Base-by-base conservation (phyloP, 1,140 invertebrate genomes). In the Drosophila seguyi region DNA sequence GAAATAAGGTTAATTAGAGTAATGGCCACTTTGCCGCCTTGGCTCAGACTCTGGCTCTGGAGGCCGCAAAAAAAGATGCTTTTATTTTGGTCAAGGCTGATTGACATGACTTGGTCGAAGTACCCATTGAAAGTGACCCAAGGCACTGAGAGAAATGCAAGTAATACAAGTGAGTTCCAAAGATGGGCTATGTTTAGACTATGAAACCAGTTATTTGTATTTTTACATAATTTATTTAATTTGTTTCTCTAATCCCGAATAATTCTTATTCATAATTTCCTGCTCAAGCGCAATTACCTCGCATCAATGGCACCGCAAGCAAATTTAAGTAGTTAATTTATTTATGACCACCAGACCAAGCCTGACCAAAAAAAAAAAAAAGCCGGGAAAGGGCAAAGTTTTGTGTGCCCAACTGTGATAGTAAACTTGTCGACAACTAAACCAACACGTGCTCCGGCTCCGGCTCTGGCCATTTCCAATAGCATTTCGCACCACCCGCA, bases 1-100 rank as follows among this genome's bases (percentile, higher is more conserved):
- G 86, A 90, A 90, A 90, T 90, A 85, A 90, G 85, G 85, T 90
- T 90, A 90, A 90, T 90, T 90, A 90, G 85, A 90, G 86, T 90
- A 90, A 90, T 90, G 85, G 68, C 74, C 85, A 90, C 81, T 85
- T 90, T 75, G 62, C 72, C 47, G 57, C 71, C 57, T 31, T 62
- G 38, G 45, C 62, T 59, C 45, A 41, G 13, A 45, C 20, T 55
- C 36, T 47, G 10, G 18, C 31, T 31, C 16, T 13, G 22, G 22
- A 34, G 38, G 25, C 14, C 34, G 27, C 18, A 47, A 56, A 29
- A 42, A 41, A 45, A 77, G 72, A 87, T 75, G 74, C 63, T 84
- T 80, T 65, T 75, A 62, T 81, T 88, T 62, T 29, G 82, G 83
- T 78, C 83, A 86, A 86, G 82, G 79, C 83, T 86, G 83, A 47